These are phyloP conservation scores for Cephus runcator DNA, from an alignment of 2,888 invertebrate species.

Conservation along the genomic window DNA sequence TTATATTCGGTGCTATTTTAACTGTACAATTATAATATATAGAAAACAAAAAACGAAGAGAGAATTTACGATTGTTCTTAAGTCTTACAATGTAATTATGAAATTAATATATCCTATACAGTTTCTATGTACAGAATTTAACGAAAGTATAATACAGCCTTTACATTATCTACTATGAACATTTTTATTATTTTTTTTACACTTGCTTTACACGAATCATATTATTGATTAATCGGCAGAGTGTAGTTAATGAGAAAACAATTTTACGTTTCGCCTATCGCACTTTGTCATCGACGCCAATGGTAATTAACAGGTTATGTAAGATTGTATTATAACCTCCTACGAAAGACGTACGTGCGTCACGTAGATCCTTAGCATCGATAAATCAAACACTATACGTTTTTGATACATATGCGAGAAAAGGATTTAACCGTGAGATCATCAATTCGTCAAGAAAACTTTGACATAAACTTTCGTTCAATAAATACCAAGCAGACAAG, in stretches of 20 bases:
- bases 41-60: too few relatives aligned
- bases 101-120: not conserved
- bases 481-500: not conserved
- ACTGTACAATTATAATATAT: not conserved
- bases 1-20: not conserved
- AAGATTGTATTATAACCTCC: not conserved
- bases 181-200: not conserved
- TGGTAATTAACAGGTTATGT: not conserved
- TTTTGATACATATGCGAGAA: not conserved
- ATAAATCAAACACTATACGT: not conserved
- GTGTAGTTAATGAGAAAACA: not conserved
- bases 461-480: not conserved
- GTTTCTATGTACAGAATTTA: not conserved
- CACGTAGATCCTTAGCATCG: not conserved
- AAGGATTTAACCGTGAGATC: not conserved
- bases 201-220: not conserved
- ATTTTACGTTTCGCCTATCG: not conserved
- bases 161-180: not conserved
- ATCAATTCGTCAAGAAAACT: not conserved
- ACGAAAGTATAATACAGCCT: not conserved
- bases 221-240: not conserved
- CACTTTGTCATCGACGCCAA: not conserved
- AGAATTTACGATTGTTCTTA: too few relatives aligned
- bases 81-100: too few relatives aligned
- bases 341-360: not conserved